phyloP scores from a whole-genome alignment of 2,888 invertebrate genomes.

The Marasmarcha lunaedactyla region DNA sequence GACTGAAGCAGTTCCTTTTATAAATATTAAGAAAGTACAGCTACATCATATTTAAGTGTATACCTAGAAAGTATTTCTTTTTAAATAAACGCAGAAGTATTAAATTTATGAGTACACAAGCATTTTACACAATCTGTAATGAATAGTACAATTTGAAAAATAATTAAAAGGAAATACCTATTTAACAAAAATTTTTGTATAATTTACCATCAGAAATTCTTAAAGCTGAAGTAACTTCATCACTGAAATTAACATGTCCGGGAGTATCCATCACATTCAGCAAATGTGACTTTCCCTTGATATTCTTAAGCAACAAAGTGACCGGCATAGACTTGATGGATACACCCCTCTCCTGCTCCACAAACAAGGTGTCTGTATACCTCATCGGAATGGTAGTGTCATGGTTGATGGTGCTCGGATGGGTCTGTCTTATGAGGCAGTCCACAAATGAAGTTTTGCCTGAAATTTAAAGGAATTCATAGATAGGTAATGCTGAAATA shows the following conservation, averaged over 20 bases:
- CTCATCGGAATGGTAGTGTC: conserved; percentile 83
- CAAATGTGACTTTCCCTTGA: conserved; percentile 95
- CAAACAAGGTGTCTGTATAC: conserved; percentile 96
- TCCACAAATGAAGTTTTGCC: conserved; percentile 97
- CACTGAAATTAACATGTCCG: conserved; percentile 99
- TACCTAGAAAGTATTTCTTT: too few species aligned
- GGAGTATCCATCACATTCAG: conserved; percentile 98
- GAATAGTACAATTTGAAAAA: too few species aligned
- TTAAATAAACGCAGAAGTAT: too few species aligned
- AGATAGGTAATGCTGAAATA: too few species aligned
- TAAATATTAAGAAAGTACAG: too few species aligned
- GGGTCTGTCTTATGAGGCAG: conserved; percentile 96
- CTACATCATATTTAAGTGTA: too few species aligned
- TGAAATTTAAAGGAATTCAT: conserved; percentile 19
- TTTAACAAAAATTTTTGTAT: too few species aligned
- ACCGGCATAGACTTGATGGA: conserved; percentile 97
- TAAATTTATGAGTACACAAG: too few species aligned
- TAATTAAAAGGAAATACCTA: too few species aligned
- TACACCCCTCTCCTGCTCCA: conserved; percentile 97
- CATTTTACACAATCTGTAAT: too few species aligned
- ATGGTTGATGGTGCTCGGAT: conserved; percentile 85
- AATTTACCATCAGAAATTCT: conserved; percentile 78
- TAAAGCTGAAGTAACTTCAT: conserved; percentile 97
- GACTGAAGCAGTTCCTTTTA: too few species aligned
- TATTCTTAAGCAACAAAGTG: conserved; percentile 92